Base-by-base conservation (phyloP, 2,113 vertebrate genomes). In the Perca schrenkii region DNA sequence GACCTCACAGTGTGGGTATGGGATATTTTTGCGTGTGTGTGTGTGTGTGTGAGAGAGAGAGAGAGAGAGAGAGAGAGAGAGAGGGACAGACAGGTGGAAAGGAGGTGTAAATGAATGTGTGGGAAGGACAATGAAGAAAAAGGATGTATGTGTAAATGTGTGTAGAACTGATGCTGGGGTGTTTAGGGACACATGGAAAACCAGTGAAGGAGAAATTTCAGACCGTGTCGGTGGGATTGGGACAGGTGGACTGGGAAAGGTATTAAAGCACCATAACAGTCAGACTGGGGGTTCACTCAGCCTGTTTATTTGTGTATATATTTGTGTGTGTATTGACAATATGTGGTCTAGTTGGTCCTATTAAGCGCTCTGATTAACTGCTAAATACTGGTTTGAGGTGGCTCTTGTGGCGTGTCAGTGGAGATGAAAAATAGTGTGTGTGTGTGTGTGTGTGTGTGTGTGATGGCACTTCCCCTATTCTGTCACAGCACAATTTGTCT, bases 301-400 rank as follows among this genome's bases (percentile, higher is more conserved):
- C 1, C 21, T 25, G 63, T 62, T 62, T 61, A 31, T 58, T 8
- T 16, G 17, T 62, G 64, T 53, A 65, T 61, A 47, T 58, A 25
- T 43, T 13, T 49, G 63, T 68, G 46, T 80, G 54, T 80, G 31
- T 62, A 36, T 80, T 82, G 40, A 60, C 65, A 57, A 17, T 12
- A 52, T 77, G 66, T 64, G 72, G n/a, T 64, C 31, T 31, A 2
- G 22, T 25, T 76, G 73, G 25, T 72, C 72, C 53, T 54, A 74
- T 65, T 71, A 74, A 61, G 21, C 7, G 3, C 64, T 74, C 49
- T 54, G 82, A 71, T 58, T 36, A 40, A 74, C 53, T 83, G 8
- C 53, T 70, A 28, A 40, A 43, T 52, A 17, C 67, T 67, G 40
- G 10, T 69, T 54, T 54, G 58, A 58, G 25, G 57, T 36, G 15